Base-by-base conservation (phyloP, 2,888 invertebrate genomes). In the Isoperla grammatica region DNA sequence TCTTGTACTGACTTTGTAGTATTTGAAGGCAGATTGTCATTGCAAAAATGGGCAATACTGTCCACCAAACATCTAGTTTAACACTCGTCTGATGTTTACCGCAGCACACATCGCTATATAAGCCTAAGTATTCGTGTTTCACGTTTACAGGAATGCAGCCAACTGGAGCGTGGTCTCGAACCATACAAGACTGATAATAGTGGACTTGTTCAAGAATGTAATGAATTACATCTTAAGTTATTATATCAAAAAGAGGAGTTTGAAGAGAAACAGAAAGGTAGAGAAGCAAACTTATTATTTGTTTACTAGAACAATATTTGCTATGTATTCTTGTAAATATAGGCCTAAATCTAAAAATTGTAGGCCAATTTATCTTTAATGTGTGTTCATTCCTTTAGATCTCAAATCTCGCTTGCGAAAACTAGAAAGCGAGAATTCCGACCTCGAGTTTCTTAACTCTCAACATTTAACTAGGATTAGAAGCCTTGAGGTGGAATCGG, bases 161-260 rank as follows among this genome's bases (percentile, higher is more conserved):
- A 83, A 63, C 77, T 90, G 68, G 82, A 86, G 73, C 74, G 84
- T 59, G 85, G 85, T 66, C 81, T 84, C 40, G 89, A 90, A 72
- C 89, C 90, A 0, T 90, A 87, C 69, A 88, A 87, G 75, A 86
- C 86, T 72, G 90, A 90, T 70, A 90, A 90, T 75, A 83, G 85
- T 23, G 85, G 82, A 72, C 76, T 90, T 50, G 80, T 89, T 59
- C 81, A 83, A 71, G 88, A 90, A 75, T 87, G 86, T 70, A 90
- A 88, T 75, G 79, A 83, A 67, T 74, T 90, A 54, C 86, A 90
- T 70, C 75, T 79, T 66, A 82, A 87, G 68, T 75, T 86, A 60
- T 76, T 87, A 59, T 79, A 82, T 68, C 75, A 81, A 50, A 82
- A 82, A 68, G 89, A 90, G 70, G 79, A 82, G 64, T 78, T 79